Base-by-base conservation (phyloP, 2,888 invertebrate species). In the Hypolimnas misippus region DNA sequence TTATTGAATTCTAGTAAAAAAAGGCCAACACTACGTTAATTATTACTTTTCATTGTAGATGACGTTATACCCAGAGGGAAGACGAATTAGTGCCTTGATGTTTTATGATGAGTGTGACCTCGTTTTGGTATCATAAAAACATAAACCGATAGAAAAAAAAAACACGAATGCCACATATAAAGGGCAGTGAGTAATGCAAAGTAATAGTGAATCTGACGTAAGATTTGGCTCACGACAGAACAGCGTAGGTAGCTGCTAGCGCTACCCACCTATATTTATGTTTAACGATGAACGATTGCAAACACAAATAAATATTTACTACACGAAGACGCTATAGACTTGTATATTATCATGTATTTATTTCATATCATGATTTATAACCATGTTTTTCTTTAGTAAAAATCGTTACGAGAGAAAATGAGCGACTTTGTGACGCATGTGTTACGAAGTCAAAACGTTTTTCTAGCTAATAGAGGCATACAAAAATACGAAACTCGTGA, bases 131-230 rank as follows among this genome's bases (percentile, higher is more conserved):
- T 29, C 21, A 25, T 40, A 16, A 25, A 25, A 53, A 42, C 7
- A 52, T 21, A 19, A 42, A 21, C 25, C 25, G 31, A 19, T 25
- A n/a, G n/a, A 3, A 46, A 57, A 58, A 33, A 54, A 57, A 53
- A 54, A 57, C 53, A 58, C 40, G 35, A 25, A 42, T 25, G 31
- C 16, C 46, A 51, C 40, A 31, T 33, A 63, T 57, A 54, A 29
- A 35, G 40, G 54, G 29, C 19, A 40, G 12, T 57, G 54, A 53
- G 57, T 49, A 53, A 63, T 50, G 19, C 49, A 10, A 33, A 17
- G 17, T 42, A 49, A 53, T 57, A 55, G 49, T 50, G 2, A 5
- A 3, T 46, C 53, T 63, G 58, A 63, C 54, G 63, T 25, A 58
- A 58, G 12, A 38, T 29, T 54, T 58, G 54, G 33, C 35, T 49